A percentile compares a stretch with the other conserved stretches of the same genome.
phyloP scores from a whole-genome alignment of 2,888 invertebrate genomes.

The Listrodromus nycthemerus region DNA sequence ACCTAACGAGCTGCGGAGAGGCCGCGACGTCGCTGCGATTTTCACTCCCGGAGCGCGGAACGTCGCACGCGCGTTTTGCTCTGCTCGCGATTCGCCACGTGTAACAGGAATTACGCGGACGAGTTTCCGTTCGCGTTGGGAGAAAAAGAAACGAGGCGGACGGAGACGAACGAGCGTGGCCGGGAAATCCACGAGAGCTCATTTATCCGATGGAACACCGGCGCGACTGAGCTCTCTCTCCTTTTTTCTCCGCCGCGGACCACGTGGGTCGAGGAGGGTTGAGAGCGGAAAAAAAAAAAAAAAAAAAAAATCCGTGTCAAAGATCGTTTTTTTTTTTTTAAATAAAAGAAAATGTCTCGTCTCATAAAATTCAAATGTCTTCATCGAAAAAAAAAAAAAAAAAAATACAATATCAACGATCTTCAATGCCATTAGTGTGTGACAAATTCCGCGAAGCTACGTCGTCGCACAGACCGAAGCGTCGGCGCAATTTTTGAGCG shows the following conservation, averaged over 20 bases:
- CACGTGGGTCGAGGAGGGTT: conserved; percentile 53
- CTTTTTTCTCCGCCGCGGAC: conserved; percentile 39
- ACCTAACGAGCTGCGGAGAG: conserved; percentile 75
- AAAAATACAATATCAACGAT: too few relatives aligned
- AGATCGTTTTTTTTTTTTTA: too few relatives aligned
- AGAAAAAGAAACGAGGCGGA: conserved; percentile 12
- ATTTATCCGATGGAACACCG: conserved; percentile 9
- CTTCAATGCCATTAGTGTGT: too few relatives aligned
- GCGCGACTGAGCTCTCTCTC: conserved; percentile 43
- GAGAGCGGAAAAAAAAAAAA: conserved; percentile 38
- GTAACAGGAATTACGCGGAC: conserved; percentile 49
- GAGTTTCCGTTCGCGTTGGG: conserved; percentile 38
- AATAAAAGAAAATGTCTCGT: too few relatives aligned
- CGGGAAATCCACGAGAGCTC: conserved; percentile 32
- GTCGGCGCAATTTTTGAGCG: too few relatives aligned
- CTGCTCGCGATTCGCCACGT: conserved; percentile 11
- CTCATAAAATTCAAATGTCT: too few relatives aligned
- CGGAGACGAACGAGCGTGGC: conserved; percentile 12
- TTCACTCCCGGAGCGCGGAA: conserved; percentile 69
- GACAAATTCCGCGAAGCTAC: too few relatives aligned
- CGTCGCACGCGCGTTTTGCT: neutral
- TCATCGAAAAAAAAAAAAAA: too few relatives aligned
- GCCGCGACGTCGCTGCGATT: conserved; percentile 78
- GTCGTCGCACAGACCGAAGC: too few relatives aligned
- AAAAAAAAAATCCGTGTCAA: too few relatives aligned